Percentiles rank a stretch among this genome's conserved stretches.
Conservation (phyloP, 2,888 invertebrate species). For the Cataglyphis livida region DNA sequence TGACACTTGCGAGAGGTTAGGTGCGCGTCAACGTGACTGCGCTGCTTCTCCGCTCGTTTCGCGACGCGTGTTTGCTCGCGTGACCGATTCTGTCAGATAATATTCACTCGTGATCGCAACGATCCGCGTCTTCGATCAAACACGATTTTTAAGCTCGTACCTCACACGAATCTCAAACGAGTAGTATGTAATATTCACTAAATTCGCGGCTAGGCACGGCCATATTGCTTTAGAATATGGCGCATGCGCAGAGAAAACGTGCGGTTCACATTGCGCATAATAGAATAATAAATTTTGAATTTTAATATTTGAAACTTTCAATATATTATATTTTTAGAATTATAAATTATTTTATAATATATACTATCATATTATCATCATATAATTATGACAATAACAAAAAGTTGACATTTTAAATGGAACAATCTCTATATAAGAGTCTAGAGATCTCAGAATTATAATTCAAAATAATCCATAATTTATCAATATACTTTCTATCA, state of each 20-base stretch:
- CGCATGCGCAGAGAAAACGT: not conserved
- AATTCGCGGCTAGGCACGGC: not conserved
- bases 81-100: not conserved
- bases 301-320: no score
- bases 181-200: not conserved
- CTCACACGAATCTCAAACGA: not conserved
- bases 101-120: not conserved
- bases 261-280: not conserved
- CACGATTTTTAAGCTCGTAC: not conserved
- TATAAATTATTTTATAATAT: no score
- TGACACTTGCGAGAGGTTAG: conserved; percentile 74
- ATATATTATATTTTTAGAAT: no score
- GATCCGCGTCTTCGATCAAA: not conserved
- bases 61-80: not conserved
- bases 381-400: not conserved
- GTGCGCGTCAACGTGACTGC: conserved; percentile 9
- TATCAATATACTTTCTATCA: not conserved
- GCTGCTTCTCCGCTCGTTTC: not conserved
- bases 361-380: no score
- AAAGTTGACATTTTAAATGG: not conserved
- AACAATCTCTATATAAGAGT: not conserved
- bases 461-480: not conserved
- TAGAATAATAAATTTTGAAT: no score
- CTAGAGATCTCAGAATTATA: no score
- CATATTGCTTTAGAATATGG: conserved; percentile 6